Base-by-base conservation (phyloP, 92 coral and sea anemone species). In the Zoanthus solanderi region DNA sequence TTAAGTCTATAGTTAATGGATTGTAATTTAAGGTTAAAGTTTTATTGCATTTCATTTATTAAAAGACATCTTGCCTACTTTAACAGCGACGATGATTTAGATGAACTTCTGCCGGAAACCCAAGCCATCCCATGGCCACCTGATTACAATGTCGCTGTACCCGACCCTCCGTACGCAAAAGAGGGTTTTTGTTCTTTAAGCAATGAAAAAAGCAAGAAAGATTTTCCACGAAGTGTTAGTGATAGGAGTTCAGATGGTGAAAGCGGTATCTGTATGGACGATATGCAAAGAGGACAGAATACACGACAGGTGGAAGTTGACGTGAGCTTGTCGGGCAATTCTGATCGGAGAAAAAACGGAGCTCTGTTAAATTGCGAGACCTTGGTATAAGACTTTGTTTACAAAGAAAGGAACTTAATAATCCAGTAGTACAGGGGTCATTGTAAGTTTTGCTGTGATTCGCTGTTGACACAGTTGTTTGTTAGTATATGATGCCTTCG, bases 241-340 rank as follows among this genome's bases (percentile, higher is more conserved):
- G 68, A 77, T 8, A 42, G 16, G 2, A 80, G 85, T 29, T 80
- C 85, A 37, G 85, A 46, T 28, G 42, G 34, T 0, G 85, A 81
- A 28, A 81, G 74, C 29, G 85, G 85, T 23, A 65, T 81, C 37
- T 79, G 71, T 23, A 37, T 66, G 7, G 76, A 81, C 48, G 75
- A 81, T 69, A 47, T 28, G 30, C 47, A 50, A 15, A 81, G 58
- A 46, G 29, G 63, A 66, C 56, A 8, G 47, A 67, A 63, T 47
- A 81, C 67, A 12, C 85, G 48, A 13, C 60, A 81, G 58, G 75
- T 66, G n/a, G 75, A 48, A 7, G 61, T 81, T 47, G 76, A 81
- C 30, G 65, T 81, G 85, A 81, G 47, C 16, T 31, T 23, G 18
- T 66, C 45, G 23, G 74, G 63, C 42, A 46, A 79, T 61, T 23